Conservation (phyloP, 2,797 vertebrate species). For the Rhadinocentrus ornatus region DNA sequence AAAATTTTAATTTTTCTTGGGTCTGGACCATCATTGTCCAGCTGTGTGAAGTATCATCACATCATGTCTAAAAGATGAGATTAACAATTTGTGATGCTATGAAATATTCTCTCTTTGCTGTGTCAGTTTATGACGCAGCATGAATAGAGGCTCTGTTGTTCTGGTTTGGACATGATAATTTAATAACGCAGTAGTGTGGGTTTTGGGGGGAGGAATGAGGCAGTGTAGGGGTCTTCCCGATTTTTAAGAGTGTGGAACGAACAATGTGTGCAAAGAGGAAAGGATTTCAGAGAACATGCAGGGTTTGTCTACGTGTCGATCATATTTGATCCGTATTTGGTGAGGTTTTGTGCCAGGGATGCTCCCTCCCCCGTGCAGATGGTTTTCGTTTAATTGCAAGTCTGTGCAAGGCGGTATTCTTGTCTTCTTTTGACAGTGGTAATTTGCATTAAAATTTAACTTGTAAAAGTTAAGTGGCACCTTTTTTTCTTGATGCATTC, state of each 20-base stretch:
- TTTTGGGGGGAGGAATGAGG: not conserved
- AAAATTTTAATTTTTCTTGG: not conserved
- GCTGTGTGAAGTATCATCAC: not conserved
- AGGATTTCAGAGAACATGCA: conserved; percentile 35
- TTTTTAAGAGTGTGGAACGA: conserved; percentile 2
- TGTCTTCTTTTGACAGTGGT: conserved; percentile 20
- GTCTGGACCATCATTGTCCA: not conserved
- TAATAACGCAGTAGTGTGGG: conserved; percentile 33
- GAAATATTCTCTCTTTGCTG: conserved; percentile 22
- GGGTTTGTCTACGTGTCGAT: not conserved
- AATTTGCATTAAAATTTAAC: not conserved
- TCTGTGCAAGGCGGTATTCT: not conserved
- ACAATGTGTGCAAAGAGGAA: conserved; percentile 8
- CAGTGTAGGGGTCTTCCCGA: not conserved
- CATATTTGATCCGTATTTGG: not conserved
- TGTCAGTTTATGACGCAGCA: conserved; percentile 46
- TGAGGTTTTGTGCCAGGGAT: conserved; percentile 21
- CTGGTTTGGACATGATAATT: conserved; percentile 34
- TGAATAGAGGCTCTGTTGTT: conserved; percentile 52
- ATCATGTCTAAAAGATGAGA: not conserved
- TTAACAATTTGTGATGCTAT: conserved; percentile 12
- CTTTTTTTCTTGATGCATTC: not conserved
- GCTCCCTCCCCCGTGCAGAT: conserved; percentile 46
- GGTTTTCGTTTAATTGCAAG: conserved; percentile 29
- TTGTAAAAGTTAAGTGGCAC: not conserved